Base-by-base conservation (phyloP, 2,888 invertebrate genomes). In the Cepaea hortensis region DNA sequence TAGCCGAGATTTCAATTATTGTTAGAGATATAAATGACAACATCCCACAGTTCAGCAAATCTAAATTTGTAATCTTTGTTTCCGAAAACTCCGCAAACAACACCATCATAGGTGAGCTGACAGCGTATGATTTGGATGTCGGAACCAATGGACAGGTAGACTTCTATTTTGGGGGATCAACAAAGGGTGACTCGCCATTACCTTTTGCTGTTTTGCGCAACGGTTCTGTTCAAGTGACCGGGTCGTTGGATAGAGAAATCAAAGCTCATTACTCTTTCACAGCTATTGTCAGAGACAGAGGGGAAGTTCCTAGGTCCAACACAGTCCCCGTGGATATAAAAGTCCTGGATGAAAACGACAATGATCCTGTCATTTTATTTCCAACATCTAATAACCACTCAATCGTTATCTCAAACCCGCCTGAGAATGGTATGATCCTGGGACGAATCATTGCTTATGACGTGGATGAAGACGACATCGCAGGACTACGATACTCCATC, bases 351-450 rank as follows among this genome's bases (percentile, higher is more conserved):
- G 90, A 90, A 81, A 92, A 92, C 90, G 92, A 92, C 85, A 92
- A 92, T 87, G 88, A 90, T 5, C 92, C 92, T 0, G 81, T 99
- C 11, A 96, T 96, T 90, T 97, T 99, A 2, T 96, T 97, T 90
- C 98, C 99, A 94, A 97, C 97, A 88, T 99, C 99, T 94, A 99
- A 99, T 94, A 98, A 99, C 94, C 96, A 97, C 0, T 99, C 99
- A 0, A 96, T 97, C 77, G 98, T 94, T 88, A 90, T 89, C 62
- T 81, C 90, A 35, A 90, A 89, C 15, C n/a, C 46, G 0, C 88
- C 88, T 11, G 87, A 88, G 68, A 80, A 81, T 23, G 86, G 85
- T 23, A 87, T 85, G 55, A 79, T 87, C 61, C 75, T 88, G n/a
- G 87, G 84, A 7, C 80, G 86, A 73, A 79, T 94, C 81, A 86